Evolutionary conservation across 2,797 vertebrate species (phyloP).

Genomic region (Oryzias dopingdopingensis): DNA sequence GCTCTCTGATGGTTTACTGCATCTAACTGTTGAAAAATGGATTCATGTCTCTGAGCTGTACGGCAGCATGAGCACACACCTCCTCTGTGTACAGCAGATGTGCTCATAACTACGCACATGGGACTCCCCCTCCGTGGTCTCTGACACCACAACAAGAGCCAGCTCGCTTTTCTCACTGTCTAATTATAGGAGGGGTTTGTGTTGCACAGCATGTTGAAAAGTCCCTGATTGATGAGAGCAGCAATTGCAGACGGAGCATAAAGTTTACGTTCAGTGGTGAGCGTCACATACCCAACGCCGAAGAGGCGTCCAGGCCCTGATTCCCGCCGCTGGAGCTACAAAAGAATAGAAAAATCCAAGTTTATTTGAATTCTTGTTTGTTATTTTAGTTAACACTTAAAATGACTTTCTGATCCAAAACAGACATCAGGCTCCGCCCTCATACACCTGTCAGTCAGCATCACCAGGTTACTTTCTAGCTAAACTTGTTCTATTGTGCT

Average conservation of each 20-base stretch:
- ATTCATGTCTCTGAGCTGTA: too few relatives aligned
- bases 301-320: conserved; percentile 70
- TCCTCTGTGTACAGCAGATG: background rate
- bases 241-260: conserved; percentile 17
- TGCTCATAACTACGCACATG: background rate
- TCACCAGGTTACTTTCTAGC: too few relatives aligned
- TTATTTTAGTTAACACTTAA: too few relatives aligned
- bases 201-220: conserved; percentile 25
- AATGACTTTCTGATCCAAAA: too few relatives aligned
- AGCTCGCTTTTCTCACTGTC: conserved; percentile 40
- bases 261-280: background rate
- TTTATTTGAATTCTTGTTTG: too few relatives aligned
- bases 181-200: conserved; percentile 52
- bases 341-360: conserved; percentile 6
- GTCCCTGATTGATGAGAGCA: conserved; percentile 22
- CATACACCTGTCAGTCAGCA: too few relatives aligned
- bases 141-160: conserved; percentile 26
- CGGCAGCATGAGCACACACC: background rate
- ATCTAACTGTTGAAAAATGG: too few relatives aligned
- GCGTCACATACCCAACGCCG: conserved; percentile 68
- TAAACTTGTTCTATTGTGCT: too few relatives aligned
- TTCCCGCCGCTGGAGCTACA: conserved; percentile 55
- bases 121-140: conserved; percentile 33
- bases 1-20: too few relatives aligned
- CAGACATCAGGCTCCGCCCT: too few relatives aligned